Conservation (phyloP, 1,140 invertebrate species). For the Homarus americanus region DNA sequence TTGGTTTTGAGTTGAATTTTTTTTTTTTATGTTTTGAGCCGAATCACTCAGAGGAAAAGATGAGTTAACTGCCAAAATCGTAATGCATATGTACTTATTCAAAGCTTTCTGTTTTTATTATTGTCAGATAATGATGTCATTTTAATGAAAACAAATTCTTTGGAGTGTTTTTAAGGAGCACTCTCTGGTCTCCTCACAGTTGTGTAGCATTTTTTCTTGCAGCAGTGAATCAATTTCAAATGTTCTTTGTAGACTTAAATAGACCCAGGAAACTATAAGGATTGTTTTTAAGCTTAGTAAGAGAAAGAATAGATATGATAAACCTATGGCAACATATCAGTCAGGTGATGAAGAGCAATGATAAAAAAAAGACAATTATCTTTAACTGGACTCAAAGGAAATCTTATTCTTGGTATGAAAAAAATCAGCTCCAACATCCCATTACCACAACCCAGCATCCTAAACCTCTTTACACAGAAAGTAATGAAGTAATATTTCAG, state of each 20-base stretch:
- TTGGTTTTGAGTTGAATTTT: no score
- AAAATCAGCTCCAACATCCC: no score
- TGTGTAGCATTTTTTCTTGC: constrained; percentile 11
- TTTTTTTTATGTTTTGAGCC: no score
- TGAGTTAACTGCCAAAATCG: background rate
- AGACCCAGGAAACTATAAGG: constrained; percentile 1
- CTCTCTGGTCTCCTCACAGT: constrained; percentile 40
- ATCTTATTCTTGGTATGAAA: background rate
- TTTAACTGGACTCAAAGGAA: background rate
- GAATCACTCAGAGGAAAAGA: no score
- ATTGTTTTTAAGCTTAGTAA: background rate
- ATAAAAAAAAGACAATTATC: background rate
- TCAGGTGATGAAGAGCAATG: constrained; percentile 41
- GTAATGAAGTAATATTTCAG: no score
- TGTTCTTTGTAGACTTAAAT: constrained; percentile 25
- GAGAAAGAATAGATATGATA: background rate
- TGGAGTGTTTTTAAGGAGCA: background rate
- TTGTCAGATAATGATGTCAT: background rate
- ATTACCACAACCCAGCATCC: no score
- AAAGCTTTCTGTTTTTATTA: no score
- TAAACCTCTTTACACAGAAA: no score
- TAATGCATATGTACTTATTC: constrained; percentile 1
- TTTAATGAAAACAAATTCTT: background rate
- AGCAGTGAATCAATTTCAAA: constrained; percentile 33
- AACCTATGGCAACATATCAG: constrained; percentile 43